Evolutionary conservation across 2,888 invertebrate genomes (phyloP).

Genomic region (Boloria euphrosyne): DNA sequence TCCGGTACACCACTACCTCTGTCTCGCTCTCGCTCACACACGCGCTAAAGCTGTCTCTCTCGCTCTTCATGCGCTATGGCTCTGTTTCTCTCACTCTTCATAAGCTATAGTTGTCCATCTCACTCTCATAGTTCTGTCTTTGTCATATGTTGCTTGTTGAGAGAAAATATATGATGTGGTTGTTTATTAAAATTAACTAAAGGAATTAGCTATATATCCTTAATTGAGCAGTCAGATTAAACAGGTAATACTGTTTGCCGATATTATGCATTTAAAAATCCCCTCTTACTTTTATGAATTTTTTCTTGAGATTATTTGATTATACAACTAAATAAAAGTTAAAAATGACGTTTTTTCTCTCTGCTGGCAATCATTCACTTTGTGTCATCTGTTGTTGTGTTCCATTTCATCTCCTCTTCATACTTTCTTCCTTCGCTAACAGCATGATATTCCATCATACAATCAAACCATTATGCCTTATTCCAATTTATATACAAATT

Average conservation of each 20-base stretch:
- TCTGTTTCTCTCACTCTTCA: too few species aligned
- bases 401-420: background rate
- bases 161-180: background rate
- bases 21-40: background rate
- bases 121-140: too few species aligned
- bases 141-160: background rate
- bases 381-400: conserved; percentile 22
- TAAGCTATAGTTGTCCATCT: too few species aligned
- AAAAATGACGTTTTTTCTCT: background rate
- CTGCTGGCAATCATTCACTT: conserved; percentile 6
- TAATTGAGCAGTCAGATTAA: too few species aligned
- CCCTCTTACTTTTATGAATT: background rate
- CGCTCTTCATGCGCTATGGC: too few species aligned
- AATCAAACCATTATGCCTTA: background rate
- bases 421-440: conserved; percentile 12
- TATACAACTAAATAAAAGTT: background rate
- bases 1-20: conserved; percentile 3
- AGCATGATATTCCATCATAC: background rate
- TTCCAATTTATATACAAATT: too few species aligned
- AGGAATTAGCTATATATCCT: too few species aligned
- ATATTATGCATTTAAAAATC: too few species aligned
- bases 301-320: background rate
- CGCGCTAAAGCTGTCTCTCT: too few species aligned
- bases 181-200: too few species aligned
- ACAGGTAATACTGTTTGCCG: too few species aligned